These are phyloP conservation scores for Lordiphosa stackelbergi DNA, from an alignment of 1,140 invertebrate species.

Conservation along the genomic window DNA sequence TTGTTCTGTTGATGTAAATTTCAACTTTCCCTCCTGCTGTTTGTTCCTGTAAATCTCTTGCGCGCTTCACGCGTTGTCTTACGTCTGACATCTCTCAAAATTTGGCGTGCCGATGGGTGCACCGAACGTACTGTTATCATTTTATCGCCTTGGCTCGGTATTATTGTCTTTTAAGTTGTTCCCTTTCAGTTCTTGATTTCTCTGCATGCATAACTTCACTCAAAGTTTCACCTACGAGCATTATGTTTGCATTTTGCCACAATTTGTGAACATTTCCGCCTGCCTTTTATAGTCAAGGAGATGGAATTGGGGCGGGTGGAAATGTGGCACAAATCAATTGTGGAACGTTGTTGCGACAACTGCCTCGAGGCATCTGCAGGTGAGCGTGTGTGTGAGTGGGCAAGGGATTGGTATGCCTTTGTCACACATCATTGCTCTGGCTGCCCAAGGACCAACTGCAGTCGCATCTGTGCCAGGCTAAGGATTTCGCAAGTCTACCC, in stretches of 20 bases:
- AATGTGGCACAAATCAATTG: slow-evolving; percentile 34
- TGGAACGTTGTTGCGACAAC: slow-evolving; percentile 12
- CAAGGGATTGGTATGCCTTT: background rate
- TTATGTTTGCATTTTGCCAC: slow-evolving; percentile 7
- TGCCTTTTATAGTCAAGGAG: slow-evolving; percentile 15
- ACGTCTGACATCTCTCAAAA: too few relatives aligned
- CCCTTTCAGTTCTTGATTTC: background rate
- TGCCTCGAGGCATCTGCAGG: background rate
- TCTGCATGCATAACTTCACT: background rate
- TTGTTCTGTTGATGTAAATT: too few relatives aligned
- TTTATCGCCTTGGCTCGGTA: too few relatives aligned
- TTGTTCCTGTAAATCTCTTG: too few relatives aligned
- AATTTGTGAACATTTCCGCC: slow-evolving; percentile 16
- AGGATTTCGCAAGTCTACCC: background rate
- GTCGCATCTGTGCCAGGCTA: slow-evolving; percentile 3
- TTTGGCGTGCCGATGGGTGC: too few relatives aligned
- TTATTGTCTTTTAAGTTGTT: too few relatives aligned
- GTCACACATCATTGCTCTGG: slow-evolving; percentile 3
- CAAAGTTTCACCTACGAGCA: slow-evolving; percentile 7
- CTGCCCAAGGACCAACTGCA: background rate
- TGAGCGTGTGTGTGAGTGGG: background rate
- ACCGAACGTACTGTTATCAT: too few relatives aligned
- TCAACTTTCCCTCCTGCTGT: too few relatives aligned
- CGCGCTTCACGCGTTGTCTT: too few relatives aligned
- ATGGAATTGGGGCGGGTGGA: slow-evolving; percentile 6